phyloP scores from a whole-genome alignment of 2,797 vertebrate genomes.

The Argentina silus region DNA sequence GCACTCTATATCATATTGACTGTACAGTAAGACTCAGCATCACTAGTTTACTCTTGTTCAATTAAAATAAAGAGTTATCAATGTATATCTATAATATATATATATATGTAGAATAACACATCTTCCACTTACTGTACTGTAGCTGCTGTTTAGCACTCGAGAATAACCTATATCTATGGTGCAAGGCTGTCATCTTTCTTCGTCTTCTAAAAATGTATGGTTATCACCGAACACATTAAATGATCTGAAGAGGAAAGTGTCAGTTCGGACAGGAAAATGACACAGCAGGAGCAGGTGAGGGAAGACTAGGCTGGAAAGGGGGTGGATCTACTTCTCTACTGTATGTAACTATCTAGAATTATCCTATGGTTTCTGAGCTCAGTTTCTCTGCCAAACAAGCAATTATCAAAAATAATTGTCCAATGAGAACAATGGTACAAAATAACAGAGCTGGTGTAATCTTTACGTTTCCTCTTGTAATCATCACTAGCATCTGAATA shows the following conservation, averaged over 20 bases:
- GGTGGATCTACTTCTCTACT: too few relatives aligned
- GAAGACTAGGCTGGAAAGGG: not conserved
- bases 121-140: not conserved
- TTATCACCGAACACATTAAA: not conserved
- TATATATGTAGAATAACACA: not conserved
- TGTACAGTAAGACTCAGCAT: too few relatives aligned
- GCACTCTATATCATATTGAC: not conserved
- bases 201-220: not conserved
- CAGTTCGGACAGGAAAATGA: not conserved
- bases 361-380: not conserved
- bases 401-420: not conserved
- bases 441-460: constrained; percentile 5
- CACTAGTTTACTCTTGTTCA: too few relatives aligned
- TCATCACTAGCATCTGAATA: not conserved
- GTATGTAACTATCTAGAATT: not conserved
- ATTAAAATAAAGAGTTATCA: too few relatives aligned
- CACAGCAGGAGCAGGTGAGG: not conserved
- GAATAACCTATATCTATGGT: not conserved
- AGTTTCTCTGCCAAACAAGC: not conserved
- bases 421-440: not conserved
- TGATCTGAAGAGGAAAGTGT: not conserved
- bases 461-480: not conserved
- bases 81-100: too few relatives aligned
- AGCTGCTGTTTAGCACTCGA: not conserved
- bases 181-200: not conserved